Conservation (phyloP, 2,797 vertebrate species). For the Denticeps clupeoides region DNA sequence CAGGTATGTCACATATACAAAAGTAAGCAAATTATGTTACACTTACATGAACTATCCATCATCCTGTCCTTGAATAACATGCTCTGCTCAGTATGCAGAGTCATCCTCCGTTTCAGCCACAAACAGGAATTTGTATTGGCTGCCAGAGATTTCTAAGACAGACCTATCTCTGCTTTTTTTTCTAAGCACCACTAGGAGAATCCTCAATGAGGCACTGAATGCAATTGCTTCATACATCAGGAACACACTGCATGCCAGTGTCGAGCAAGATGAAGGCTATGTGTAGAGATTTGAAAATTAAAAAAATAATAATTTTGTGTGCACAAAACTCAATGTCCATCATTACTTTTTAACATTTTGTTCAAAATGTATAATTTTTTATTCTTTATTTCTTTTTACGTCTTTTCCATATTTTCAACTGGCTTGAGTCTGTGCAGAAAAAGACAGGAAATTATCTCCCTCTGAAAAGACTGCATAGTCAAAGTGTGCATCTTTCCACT, state of each 20-base stretch:
- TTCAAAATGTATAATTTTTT: too few species aligned
- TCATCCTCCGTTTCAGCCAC: conserved; percentile 18
- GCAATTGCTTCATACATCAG: too few species aligned
- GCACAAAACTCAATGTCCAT: too few species aligned
- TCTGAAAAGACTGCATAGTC: conserved; percentile 11
- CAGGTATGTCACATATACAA: too few species aligned
- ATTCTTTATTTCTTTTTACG: too few species aligned
- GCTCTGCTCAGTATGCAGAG: conserved; percentile 18
- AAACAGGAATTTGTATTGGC: conserved; percentile 32
- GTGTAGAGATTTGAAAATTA: too few species aligned
- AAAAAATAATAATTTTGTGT: too few species aligned
- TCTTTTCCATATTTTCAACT: conserved; percentile 8
- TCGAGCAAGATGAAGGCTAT: too few species aligned
- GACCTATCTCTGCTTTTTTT: conserved; percentile 12
- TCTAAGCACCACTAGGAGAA: conserved; percentile 7
- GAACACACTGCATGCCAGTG: too few species aligned
- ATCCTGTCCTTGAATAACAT: neutral
- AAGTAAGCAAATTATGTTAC: too few species aligned
- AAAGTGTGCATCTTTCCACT: neutral
- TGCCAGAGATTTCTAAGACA: conserved; percentile 13
- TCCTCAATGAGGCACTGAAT: conserved; percentile 21
- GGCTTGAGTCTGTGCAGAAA: neutral
- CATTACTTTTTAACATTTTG: too few species aligned
- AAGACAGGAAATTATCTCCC: neutral
- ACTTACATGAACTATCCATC: neutral